Evolutionary conservation across 30 jellyfish, hydroid and myxozoan species (phyloP).

Genomic region (Aurelia aurita): DNA sequence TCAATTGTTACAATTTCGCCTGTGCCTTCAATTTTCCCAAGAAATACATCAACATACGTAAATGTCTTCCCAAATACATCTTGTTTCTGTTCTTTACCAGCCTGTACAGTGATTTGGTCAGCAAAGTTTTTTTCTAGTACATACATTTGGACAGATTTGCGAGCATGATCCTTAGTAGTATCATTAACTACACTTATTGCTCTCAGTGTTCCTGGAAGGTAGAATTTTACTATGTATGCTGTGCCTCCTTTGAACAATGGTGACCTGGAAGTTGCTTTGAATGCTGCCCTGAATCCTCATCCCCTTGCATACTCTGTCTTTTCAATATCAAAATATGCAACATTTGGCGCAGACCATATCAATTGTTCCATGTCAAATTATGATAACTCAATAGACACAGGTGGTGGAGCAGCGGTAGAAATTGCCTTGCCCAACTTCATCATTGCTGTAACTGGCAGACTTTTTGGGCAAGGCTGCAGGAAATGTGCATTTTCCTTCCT

Average conservation of each 20-base stretch:
- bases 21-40: conserved; percentile 6
- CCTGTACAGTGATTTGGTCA: background rate
- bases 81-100: background rate
- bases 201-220: conserved; percentile 13
- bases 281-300: conserved; percentile 62
- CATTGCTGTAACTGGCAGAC: conserved; percentile 41
- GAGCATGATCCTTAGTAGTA: conserved; percentile 22
- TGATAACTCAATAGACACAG: conserved; percentile 15
- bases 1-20: conserved; percentile 34
- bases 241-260: background rate
- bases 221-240: conserved; percentile 12
- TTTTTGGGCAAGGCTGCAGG: conserved; percentile 28
- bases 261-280: conserved; percentile 21
- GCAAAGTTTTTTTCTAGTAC: conserved; percentile 49
- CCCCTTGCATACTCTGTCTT: conserved; percentile 18
- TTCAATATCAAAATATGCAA: conserved; percentile 13
- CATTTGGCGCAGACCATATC: conserved; percentile 27
- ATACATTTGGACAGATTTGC: conserved; percentile 59
- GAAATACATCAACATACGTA: background rate
- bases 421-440: conserved; percentile 48
- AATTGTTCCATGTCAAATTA: conserved; percentile 27
- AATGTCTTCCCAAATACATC: conserved; percentile 25
- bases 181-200: conserved; percentile 7
- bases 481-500: conserved; percentile 15
- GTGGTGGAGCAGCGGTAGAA: conserved; percentile 18